Conservation (phyloP, 2,113 vertebrate genomes). For the Notarius lentiginosus region DNA sequence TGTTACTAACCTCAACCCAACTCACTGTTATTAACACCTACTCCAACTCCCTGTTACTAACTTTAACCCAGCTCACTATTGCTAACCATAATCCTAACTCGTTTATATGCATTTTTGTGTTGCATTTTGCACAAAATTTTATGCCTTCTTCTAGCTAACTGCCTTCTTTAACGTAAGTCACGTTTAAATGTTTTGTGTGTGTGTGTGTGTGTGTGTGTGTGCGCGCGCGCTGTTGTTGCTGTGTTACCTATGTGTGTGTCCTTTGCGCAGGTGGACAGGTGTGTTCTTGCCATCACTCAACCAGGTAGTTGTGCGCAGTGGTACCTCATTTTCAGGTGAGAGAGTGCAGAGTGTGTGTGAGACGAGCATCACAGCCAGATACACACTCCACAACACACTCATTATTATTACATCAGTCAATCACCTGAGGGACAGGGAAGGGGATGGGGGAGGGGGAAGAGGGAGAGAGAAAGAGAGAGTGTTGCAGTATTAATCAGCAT, state of each 20-base stretch:
- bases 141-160: no score
- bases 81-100: no score
- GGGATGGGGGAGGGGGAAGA: not conserved
- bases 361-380: constrained; percentile 58
- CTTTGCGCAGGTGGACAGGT: constrained; percentile 76
- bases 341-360: constrained; percentile 54
- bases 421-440: not conserved
- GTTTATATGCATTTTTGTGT: no score
- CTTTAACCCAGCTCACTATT: no score
- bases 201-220: not conserved
- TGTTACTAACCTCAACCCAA: no score
- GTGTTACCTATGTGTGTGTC: constrained; percentile 79
- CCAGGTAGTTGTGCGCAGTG: constrained; percentile 70
- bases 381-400: constrained; percentile 59
- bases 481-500: not conserved
- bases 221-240: not conserved
- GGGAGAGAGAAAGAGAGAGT: not conserved
- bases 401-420: constrained; percentile 47
- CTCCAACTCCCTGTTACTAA: no score
- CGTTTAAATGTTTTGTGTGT: not conserved
- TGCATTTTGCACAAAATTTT: no score
- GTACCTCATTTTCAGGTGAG: constrained; percentile 74
- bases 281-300: constrained; percentile 79
- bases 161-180: no score
- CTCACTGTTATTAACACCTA: no score